Evolutionary conservation across 2,113 vertebrate genomes (phyloP), one percentile per base, ranked within the genome.

Genomic region (Phainopepla nitens): DNA sequence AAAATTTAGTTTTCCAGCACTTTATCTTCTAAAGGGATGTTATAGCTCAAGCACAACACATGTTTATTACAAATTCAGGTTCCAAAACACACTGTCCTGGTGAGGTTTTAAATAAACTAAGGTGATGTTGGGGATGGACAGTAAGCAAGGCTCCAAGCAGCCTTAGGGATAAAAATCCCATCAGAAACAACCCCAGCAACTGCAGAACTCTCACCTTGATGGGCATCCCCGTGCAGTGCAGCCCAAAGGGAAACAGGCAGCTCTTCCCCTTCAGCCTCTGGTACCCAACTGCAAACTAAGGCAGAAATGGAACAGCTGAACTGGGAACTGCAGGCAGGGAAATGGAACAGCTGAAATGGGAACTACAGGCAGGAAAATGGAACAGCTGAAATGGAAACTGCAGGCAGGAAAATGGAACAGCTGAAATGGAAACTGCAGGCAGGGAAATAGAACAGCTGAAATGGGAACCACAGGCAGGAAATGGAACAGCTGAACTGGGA

Each of bases 201-300:
- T 12, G 42, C 31, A 69, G 5, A 62, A 35, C 15, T 82, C 98
- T 97, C 94, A 99, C 99, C 98, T 99, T 99, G 96, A 99, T 99
- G 17, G 99, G 99, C 99, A 99, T 99, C 82, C 99, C 99, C 45
- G 99, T 99, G 94, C 99, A 99, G 96, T 99, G 99, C 11, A 99
- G 97, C 21, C 99, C 99, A 47, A 99, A 99, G 1, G 99, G 99
- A 87, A 99, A 99, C 56, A 99, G 97, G 85, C 99, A 99, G 36
- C 27, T 97, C 96, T 98, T 99, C 65, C 99, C 99, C 97, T 99
- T 99, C 78, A 99, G 82, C 80, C 98, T 98, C 97, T 99, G 99
- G 94, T 98, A 99, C 22, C 99, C 99, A 42, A 99, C 84, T 56
- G 97, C 98, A 76, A 99, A 99, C 99, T 99, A 83, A 95, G 80